A percentile compares a stretch with the other conserved stretches of the same genome.
These are phyloP conservation scores for Mesocentrotus franciscanus DNA, from an alignment of 53 echinoderm and acorn worm genomes.

Conservation along the genomic window DNA sequence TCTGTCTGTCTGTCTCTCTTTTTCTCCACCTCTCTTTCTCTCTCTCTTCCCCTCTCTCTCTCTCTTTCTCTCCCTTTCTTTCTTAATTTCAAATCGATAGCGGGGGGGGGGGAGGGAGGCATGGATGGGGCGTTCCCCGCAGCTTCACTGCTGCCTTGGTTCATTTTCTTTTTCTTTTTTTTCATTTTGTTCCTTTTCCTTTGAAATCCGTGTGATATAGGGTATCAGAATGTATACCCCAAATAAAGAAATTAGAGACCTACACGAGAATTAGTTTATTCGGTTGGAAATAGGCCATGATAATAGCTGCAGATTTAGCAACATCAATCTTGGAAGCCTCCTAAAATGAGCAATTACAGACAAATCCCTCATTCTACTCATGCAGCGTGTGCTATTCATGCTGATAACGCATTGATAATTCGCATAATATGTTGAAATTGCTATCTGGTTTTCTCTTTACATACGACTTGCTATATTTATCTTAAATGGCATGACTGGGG, in stretches of 20 bases:
- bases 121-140: too few relatives aligned
- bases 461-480: neutral
- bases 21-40: too few relatives aligned
- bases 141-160: too few relatives aligned
- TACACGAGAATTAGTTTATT: neutral
- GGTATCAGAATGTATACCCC: neutral
- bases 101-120: too few relatives aligned
- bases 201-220: neutral
- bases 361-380: neutral
- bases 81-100: too few relatives aligned
- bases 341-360: neutral
- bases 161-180: too few relatives aligned
- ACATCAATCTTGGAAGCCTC: constrained; percentile 1
- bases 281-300: neutral
- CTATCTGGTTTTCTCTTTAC: neutral
- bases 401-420: neutral
- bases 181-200: neutral
- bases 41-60: too few relatives aligned
- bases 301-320: neutral
- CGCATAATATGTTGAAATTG: neutral
- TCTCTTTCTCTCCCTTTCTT: too few relatives aligned
- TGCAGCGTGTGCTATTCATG: neutral
- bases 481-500: too few relatives aligned
- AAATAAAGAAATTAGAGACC: constrained; percentile 8
- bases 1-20: too few relatives aligned